phyloP scores from a whole-genome alignment of 2,888 invertebrate species.

The Agonopterix subpropinquella region DNA sequence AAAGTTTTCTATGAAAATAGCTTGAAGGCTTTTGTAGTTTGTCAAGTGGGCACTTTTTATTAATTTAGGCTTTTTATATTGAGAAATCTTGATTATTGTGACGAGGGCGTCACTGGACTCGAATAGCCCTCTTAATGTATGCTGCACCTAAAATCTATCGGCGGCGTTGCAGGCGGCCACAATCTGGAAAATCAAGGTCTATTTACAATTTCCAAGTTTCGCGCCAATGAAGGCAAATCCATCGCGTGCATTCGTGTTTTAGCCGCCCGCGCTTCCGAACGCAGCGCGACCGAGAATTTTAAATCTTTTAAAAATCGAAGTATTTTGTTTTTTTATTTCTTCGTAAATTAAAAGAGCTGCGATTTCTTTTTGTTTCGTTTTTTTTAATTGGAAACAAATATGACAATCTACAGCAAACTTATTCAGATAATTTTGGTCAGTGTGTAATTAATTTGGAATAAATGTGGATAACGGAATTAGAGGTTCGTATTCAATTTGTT shows the following conservation, averaged over 20 bases:
- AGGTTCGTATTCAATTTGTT: constrained; percentile 2
- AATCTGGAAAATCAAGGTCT: constrained; percentile 53
- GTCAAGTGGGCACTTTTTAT: no score
- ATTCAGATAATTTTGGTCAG: constrained; percentile 68
- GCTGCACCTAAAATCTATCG: neutral
- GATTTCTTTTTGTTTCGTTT: neutral
- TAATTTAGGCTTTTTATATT: no score
- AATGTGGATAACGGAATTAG: neutral
- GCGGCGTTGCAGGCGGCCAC: neutral
- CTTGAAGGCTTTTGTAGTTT: no score
- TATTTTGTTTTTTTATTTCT: constrained; percentile 5
- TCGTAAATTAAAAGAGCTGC: no score
- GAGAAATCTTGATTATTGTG: no score
- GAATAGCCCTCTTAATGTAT: no score
- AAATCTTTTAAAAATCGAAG: constrained; percentile 16
- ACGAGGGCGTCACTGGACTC: no score
- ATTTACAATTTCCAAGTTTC: constrained; percentile 21
- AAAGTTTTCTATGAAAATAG: no score
- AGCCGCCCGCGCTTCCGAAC: constrained; percentile 41
- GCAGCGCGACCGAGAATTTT: constrained; percentile 23
- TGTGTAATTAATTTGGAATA: constrained; percentile 40
- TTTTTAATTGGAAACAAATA: constrained; percentile 13
- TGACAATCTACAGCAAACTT: constrained; percentile 71
- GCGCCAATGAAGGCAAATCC: constrained; percentile 35
- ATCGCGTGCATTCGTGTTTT: constrained; percentile 32